Evolutionary conservation across 2,113 vertebrate species (phyloP).

Genomic region (Dendrocopos noguchii): DNA sequence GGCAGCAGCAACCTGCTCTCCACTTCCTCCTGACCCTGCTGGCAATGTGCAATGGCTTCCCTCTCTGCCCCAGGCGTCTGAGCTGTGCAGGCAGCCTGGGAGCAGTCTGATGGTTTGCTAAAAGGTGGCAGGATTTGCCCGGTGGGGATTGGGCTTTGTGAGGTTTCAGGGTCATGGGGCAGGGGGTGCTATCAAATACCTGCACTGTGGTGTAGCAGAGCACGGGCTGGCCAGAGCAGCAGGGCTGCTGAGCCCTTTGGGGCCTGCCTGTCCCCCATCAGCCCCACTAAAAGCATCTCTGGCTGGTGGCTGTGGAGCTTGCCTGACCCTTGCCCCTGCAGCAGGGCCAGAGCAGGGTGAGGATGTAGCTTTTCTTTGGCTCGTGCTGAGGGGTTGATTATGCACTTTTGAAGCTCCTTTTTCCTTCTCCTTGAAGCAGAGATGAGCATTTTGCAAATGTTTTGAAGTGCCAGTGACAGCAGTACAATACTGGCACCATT

Average conservation of each 20-base stretch:
- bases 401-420: not conserved
- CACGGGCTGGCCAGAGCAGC: not conserved
- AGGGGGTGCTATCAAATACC: not conserved
- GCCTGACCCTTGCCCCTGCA: not conserved
- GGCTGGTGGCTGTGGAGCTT: not conserved
- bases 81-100: not conserved
- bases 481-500: not conserved
- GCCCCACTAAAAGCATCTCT: accelerated
- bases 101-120: not conserved
- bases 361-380: accelerated
- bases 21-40: not conserved
- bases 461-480: not conserved
- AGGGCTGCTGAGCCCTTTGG: not conserved
- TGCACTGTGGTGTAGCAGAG: accelerated
- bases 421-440: not conserved
- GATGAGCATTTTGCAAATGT: not conserved
- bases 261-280: not conserved
- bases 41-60: not conserved
- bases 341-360: not conserved
- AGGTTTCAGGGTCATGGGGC: not conserved
- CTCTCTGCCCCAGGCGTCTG: not conserved
- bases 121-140: not conserved
- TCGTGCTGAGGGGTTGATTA: not conserved
- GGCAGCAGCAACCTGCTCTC: not conserved
- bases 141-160: not conserved